Evolutionary conservation across 2,888 invertebrate species (phyloP), one percentile per base, ranked within the genome.

Genomic region (Noctua fimbriata): DNA sequence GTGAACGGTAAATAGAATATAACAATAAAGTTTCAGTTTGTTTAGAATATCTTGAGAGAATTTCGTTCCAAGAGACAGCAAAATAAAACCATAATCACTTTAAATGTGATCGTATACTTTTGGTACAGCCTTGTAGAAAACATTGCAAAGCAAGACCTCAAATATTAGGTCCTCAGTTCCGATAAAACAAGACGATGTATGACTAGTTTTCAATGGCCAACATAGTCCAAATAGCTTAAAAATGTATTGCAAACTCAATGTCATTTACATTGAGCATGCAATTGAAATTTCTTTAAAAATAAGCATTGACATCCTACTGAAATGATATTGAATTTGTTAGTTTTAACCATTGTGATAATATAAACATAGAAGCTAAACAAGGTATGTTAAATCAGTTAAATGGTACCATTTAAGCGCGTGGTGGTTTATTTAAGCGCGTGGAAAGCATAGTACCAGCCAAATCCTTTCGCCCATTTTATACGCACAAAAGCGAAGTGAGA

Each of bases 1-100:
- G 58, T 28, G 63, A 87, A 82, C 78, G 86, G 84, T 86, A 83
- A 47, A 86, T 16, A n/a, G 16, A 58, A 69, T 63, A 24, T 36
- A 24, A 83, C 49, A n/a, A 69, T 66, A 41, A 41, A 49, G 1
- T n/a, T 47, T 21, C 24, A 44, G 52, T 44, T 52, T 66, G 16
- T 36, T 69, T 58, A n/a, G 32, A 65, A 78, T 36, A 32, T 41
- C 16, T 78, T 49, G 4, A 44, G 52, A n/a, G 9, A 16, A 44
- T 52, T 44, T 32, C 9, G 32, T 76, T 65, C n/a, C 7, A 52
- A 52, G 44, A 14, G 73, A n/a, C 1, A 73, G 0, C 32, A 36
- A 73, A 36, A 72, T 16, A n/a, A 32, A 14, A 21, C 32, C 36
- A 36, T 41, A 24, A 75, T 69, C 10, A 28, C 5, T 21, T 44